A percentile compares a stretch with the other conserved stretches of the same genome.
These are phyloP conservation scores for Anguilla anguilla DNA, from an alignment of 2,797 vertebrate species.

Conservation along the genomic window DNA sequence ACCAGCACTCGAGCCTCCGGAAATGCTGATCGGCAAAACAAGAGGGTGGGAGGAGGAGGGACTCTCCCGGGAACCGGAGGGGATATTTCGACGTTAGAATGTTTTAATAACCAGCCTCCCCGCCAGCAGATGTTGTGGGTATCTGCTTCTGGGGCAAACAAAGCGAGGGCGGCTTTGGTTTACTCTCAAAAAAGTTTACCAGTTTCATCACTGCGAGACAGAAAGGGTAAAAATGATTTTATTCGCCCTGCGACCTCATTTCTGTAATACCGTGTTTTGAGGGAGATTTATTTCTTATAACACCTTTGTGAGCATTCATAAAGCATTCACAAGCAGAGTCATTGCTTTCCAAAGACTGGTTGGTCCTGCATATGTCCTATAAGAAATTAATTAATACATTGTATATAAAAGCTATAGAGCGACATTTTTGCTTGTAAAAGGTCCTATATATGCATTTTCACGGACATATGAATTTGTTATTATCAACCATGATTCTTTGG, in stretches of 20 bases:
- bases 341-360: background rate
- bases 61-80: background rate
- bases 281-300: background rate
- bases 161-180: background rate
- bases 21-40: slow-evolving; percentile 5
- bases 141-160: background rate
- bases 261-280: background rate
- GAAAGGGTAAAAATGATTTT: background rate
- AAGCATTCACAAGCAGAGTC: background rate
- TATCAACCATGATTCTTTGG: no score
- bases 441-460: no score
- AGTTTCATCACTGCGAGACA: background rate
- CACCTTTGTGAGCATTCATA: background rate
- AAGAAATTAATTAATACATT: background rate
- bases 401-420: no score
- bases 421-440: no score
- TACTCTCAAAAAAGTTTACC: background rate
- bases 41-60: background rate
- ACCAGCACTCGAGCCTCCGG: background rate
- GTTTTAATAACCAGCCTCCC: background rate
- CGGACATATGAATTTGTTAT: no score
- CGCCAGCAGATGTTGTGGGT: background rate
- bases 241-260: background rate
- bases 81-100: background rate
- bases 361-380: background rate